These are phyloP conservation scores for Aplodontia rufa DNA, from an alignment of 2,113 vertebrate species.

Conservation along the genomic window DNA sequence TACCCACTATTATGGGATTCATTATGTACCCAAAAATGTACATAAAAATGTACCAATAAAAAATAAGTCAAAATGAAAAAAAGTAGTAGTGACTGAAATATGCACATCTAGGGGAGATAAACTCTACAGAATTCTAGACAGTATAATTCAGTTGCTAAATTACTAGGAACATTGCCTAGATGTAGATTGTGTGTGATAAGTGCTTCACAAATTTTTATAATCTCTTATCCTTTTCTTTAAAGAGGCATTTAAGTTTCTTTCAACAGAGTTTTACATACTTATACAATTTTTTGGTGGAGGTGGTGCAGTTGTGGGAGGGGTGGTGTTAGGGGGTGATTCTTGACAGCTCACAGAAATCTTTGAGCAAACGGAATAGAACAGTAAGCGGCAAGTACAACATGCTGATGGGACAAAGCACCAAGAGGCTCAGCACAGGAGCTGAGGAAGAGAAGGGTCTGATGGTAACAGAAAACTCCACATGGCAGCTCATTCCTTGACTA, in stretches of 20 bases:
- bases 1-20: too few species aligned
- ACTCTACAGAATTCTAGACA: not conserved
- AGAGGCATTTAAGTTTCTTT: not conserved
- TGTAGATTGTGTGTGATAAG: not conserved
- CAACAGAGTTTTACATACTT: not conserved
- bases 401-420: not conserved
- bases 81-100: not conserved
- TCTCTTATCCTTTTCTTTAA: not conserved
- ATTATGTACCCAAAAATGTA: too few species aligned
- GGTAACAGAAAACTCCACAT: not conserved
- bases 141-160: not conserved
- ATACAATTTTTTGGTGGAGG: not conserved
- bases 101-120: not conserved
- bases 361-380: not conserved
- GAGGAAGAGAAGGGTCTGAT: not conserved
- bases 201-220: not conserved
- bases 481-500: not conserved
- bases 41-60: too few species aligned
- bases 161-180: not conserved
- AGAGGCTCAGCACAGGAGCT: not conserved
- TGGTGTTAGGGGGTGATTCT: not conserved
- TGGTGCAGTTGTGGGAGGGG: rapidly evolving
- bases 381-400: not conserved
- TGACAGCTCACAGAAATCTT: not conserved
- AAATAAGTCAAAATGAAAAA: too few species aligned